Percentiles rank a stretch among this genome's conserved stretches.
phyloP scores from a whole-genome alignment of 2,888 invertebrate species.

The Antitype chi region DNA sequence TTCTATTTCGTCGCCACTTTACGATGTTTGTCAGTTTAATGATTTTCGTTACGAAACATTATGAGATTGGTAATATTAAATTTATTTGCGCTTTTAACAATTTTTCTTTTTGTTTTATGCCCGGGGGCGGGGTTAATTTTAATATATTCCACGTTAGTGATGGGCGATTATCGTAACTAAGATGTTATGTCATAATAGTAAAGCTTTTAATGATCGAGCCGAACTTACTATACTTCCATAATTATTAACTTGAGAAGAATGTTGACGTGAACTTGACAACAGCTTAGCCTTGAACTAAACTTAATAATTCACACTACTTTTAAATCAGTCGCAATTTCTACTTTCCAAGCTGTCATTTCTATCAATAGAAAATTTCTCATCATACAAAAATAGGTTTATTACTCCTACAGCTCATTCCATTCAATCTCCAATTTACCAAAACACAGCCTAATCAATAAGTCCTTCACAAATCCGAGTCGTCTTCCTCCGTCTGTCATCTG shows the following conservation, averaged over 20 bases:
- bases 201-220: slow-evolving; percentile 64
- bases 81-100: slow-evolving; percentile 78
- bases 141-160: slow-evolving; percentile 60
- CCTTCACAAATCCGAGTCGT: slow-evolving; percentile 42
- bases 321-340: slow-evolving; percentile 13
- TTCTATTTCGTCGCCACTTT: slow-evolving; percentile 88
- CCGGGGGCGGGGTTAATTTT: slow-evolving; percentile 61
- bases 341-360: background rate
- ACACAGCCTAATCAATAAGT: slow-evolving; percentile 62
- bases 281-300: background rate
- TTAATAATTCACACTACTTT: background rate
- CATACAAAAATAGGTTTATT: background rate
- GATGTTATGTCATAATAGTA: slow-evolving; percentile 63
- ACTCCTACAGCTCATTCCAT: slow-evolving; percentile 2
- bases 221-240: slow-evolving; percentile 56
- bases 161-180: slow-evolving; percentile 64
- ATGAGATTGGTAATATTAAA: slow-evolving; percentile 81
- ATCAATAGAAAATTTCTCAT: background rate
- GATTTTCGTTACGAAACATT: slow-evolving; percentile 83
- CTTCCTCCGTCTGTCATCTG: slow-evolving; percentile 49
- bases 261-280: slow-evolving; percentile 34
- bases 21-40: slow-evolving; percentile 88
- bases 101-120: slow-evolving; percentile 68
- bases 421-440: slow-evolving; percentile 38
- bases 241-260: slow-evolving; percentile 44